Conservation (phyloP, 30 jellyfish, hydroid and myxozoan species). For the Sanderia malayensis region DNA sequence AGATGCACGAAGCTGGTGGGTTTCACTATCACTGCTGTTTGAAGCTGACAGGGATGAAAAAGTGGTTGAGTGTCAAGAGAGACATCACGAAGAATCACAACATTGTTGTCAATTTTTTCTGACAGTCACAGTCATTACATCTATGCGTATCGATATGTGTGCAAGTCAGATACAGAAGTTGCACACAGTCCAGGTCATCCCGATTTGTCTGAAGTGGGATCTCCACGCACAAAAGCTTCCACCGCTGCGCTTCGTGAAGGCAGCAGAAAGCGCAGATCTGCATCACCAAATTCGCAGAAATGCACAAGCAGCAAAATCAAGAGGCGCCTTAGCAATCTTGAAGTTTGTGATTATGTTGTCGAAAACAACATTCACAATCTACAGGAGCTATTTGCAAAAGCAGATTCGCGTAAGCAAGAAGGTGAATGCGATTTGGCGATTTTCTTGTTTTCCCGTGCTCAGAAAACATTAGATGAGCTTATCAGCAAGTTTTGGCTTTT, state of each 20-base stretch:
- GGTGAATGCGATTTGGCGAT: slow-evolving; percentile 4
- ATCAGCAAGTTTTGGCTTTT: slow-evolving; percentile 5
- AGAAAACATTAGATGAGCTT: not conserved
- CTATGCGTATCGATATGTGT: slow-evolving; percentile 3
- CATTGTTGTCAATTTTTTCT: not conserved
- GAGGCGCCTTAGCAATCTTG: slow-evolving; percentile 3
- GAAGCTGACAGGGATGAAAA: slow-evolving; percentile 4
- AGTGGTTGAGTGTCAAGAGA: not conserved
- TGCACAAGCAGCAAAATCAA: not conserved
- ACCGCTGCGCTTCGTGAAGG: not conserved
- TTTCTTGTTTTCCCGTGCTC: not conserved
- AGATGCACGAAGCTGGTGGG: not conserved
- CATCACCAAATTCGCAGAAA: not conserved
- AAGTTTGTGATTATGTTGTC: not conserved
- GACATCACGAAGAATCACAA: slow-evolving; percentile 1
- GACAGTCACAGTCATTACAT: slow-evolving; percentile 8
- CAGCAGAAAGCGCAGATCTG: not conserved
- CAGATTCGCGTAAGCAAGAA: slow-evolving; percentile 8
- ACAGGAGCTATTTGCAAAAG: slow-evolving; percentile 2
- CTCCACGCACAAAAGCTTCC: not conserved
- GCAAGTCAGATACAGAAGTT: not conserved
- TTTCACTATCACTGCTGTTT: slow-evolving; percentile 5
- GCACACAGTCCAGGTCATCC: slow-evolving; percentile 7
- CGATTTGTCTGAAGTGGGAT: too few relatives aligned
- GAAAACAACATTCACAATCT: too few relatives aligned